Evolutionary conservation across 1,140 invertebrate species (phyloP), one percentile per base, ranked within the genome.

Genomic region (Drosophila littoralis): DNA sequence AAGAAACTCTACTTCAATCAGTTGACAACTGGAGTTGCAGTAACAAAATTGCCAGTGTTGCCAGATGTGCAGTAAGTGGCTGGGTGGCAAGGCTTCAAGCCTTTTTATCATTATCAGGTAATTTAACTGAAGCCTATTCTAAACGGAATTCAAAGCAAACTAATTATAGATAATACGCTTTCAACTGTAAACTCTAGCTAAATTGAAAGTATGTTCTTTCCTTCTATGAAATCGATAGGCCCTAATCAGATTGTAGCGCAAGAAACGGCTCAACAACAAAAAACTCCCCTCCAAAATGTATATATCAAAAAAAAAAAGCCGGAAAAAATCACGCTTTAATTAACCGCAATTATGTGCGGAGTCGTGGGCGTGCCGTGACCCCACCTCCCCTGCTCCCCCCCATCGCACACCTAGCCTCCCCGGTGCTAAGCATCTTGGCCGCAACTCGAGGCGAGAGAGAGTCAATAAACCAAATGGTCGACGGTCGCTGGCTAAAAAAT

Each of bases 331-430:
- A 86, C 68, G 80, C 76, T 85, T 91, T 91, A 91, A 91, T 91
- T 91, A 91, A 91, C 88, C 89, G 78, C 88, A 91, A 91, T 91
- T 91, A 91, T 91, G 79, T 90, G 89, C 84, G 84, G 70, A 81
- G 82, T 82, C 68, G 82, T 76, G 77, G 81, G 55, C 79, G 71
- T 70, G 74, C 48, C 68, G 1, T 15, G 17, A 32, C 17, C 42
- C 28, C 57, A 9, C 0, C 48, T 40, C 28, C 13, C 36, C 40
- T 10, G 22, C n/a, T 13, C 28, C 15, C n/a, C 10, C 40, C 10
- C 32, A 28, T 22, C 13, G 8, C 7, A 28, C 6, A 28, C 33
- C 46, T 28, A 9, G 35, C 52, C 6, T n/a, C 9, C 8, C 9
- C 52, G 8, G 32, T 36, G 48, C 54, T 8, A 6, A 57, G 40